Evolutionary conservation across 2,113 vertebrate genomes (phyloP).

Genomic region (Protobothrops mucrosquamatus): DNA sequence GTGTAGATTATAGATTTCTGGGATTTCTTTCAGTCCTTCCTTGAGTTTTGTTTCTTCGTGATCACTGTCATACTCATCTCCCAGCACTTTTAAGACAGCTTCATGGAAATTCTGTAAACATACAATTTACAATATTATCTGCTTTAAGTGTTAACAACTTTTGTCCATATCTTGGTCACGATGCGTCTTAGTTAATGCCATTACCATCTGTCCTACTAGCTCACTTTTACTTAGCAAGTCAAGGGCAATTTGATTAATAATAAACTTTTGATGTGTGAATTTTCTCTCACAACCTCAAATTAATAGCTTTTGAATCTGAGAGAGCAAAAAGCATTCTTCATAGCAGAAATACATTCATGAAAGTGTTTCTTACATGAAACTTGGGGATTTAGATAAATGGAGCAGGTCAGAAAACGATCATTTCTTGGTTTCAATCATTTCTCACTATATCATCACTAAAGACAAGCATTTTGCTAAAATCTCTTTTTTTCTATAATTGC

Average conservation of each 20-base stretch:
- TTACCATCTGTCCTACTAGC: not conserved
- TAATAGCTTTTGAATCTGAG: not conserved
- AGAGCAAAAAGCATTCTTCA: not conserved
- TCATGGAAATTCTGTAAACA: slow-evolving; percentile 82
- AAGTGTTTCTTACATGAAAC: not conserved
- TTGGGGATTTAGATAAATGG: not conserved
- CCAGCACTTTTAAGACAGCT: slow-evolving; percentile 71
- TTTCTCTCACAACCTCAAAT: not conserved
- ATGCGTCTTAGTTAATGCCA: not conserved
- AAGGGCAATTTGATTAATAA: not conserved
- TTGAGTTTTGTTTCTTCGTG: slow-evolving; percentile 77
- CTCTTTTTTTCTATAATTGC: not conserved
- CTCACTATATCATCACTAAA: not conserved
- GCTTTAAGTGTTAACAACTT: not conserved
- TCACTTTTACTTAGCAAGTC: not conserved
- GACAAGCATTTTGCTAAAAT: not conserved
- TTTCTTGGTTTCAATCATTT: not conserved
- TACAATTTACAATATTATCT: not conserved
- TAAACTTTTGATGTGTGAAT: not conserved
- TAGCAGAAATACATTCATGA: not conserved
- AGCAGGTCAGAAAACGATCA: not conserved
- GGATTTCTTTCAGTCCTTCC: slow-evolving; percentile 82
- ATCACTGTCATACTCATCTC: slow-evolving; percentile 69
- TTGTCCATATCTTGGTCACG: not conserved
- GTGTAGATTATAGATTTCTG: slow-evolving; percentile 83